A percentile compares a stretch with the other conserved stretches of the same genome.
Evolutionary conservation across 2,797 vertebrate species (phyloP).

Genomic region (Arremon aurantiirostris): DNA sequence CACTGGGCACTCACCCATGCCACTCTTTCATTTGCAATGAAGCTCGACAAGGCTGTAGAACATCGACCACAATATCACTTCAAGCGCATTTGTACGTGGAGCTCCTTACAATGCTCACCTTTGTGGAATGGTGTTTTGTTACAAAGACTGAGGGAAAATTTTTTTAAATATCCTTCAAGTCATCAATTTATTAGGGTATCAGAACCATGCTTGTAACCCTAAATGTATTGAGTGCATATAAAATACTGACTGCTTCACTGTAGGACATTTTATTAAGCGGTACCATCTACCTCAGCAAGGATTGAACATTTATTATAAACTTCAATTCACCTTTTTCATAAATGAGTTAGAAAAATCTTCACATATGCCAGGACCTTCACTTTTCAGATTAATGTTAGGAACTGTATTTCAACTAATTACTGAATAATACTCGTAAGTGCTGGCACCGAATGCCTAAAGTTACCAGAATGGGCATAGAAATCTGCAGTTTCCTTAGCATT

Average conservation of each 20-base stretch:
- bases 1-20: not conserved
- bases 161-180: no score
- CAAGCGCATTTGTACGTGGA: rapidly evolving
- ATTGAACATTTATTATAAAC: not conserved
- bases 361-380: not conserved
- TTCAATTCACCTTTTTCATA: not conserved
- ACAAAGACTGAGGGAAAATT: not conserved
- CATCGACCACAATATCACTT: rapidly evolving
- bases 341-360: not conserved
- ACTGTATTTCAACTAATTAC: not conserved
- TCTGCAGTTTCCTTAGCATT: not conserved
- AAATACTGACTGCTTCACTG: not conserved
- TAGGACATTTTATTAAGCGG: not conserved
- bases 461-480: not conserved
- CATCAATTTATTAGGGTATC: not conserved
- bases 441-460: not conserved
- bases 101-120: not conserved
- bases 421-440: not conserved
- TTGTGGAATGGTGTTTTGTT: not conserved
- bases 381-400: not conserved
- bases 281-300: not conserved
- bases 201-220: not conserved
- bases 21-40: not conserved
- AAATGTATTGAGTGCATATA: not conserved
- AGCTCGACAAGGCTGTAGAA: not conserved